Evolutionary conservation across 2,113 vertebrate genomes (phyloP), one percentile per base, ranked within the genome.

Genomic region (Candoia aspera): DNA sequence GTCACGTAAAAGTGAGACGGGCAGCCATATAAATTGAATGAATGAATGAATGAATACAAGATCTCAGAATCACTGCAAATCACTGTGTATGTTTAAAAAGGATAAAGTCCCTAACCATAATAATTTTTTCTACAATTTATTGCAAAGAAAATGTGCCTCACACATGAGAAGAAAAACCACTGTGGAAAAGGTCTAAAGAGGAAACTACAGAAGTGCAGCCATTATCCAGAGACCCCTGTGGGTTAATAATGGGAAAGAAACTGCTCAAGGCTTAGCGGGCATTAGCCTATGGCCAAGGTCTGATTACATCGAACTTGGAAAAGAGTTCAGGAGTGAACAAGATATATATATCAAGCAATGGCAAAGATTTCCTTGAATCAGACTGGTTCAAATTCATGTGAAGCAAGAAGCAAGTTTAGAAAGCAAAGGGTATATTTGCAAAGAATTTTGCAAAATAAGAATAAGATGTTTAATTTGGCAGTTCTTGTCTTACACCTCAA

Each of bases 401-500:
- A 37, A 91, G 73, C 64, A 92, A 49, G 15, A 11, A 49, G 26
- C 33, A 58, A 29, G 87, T 55, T 13, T 12, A 85, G 49, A 4
- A 60, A 19, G 23, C 6, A 83, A 59, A 88, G 24, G 26, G 29
- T 57, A 33, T 37, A 55, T 92, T 42, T 37, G 33, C 33, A 37
- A 19, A 19, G 2, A 19, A 79, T 6, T 79, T 37, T 73, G 11
- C 54, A 84, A 26, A 57, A 62, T 29, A 58, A 46, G 37, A 88
- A 57, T 8, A 19, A 29, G 54, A 26, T n/a, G 46, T 73, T 60
- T 54, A 95, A 58, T 12, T 23, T 55, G 9, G 23, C 55, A 54
- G 86, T 19, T 54, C 37, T 91, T 86, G 37, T 26, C 10, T 68
- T 91, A 12, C 73, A 89, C 54, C 89, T 79, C 59, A 92, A 60